Evolutionary conservation across 2,797 vertebrate species (phyloP).

Genomic region (Dipus sagitta): DNA sequence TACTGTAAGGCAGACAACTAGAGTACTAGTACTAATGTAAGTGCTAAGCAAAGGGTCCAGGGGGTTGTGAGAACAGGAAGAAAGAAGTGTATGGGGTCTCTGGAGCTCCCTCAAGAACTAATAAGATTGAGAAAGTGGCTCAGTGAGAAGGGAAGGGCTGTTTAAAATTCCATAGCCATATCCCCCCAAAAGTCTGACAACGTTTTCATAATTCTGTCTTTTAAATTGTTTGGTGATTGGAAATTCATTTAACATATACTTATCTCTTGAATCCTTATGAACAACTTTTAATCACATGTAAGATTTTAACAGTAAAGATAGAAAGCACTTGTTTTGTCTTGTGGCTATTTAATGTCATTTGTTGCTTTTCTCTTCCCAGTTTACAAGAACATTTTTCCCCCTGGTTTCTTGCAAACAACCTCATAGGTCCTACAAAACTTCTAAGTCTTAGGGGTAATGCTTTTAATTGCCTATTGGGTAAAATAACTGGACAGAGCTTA

Average conservation of each 20-base stretch:
- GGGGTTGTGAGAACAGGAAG: background rate
- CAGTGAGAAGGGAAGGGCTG: background rate
- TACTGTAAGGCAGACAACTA: background rate
- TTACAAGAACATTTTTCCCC: background rate
- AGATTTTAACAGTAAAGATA: conserved; percentile 9
- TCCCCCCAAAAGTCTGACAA: background rate
- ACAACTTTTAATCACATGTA: background rate
- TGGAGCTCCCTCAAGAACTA: background rate
- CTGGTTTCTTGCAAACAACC: background rate
- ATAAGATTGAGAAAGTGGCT: background rate
- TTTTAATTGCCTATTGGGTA: background rate
- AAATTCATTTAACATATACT: background rate
- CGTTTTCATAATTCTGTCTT: conserved; percentile 6
- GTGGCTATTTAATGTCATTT: conserved; percentile 48
- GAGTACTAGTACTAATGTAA: background rate
- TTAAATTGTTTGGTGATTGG: conserved; percentile 28
- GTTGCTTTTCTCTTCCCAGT: conserved; percentile 43
- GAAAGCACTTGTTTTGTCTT: conserved; percentile 20
- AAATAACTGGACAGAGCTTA: background rate
- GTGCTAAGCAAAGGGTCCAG: background rate
- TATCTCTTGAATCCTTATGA: background rate
- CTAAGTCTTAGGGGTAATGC: background rate
- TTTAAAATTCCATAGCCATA: background rate
- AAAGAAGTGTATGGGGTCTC: accelerated
- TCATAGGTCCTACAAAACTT: conserved; percentile 31